Evolutionary conservation across 1,140 invertebrate species (phyloP), one percentile per base, ranked within the genome.

Genomic region (Tribolium madens): DNA sequence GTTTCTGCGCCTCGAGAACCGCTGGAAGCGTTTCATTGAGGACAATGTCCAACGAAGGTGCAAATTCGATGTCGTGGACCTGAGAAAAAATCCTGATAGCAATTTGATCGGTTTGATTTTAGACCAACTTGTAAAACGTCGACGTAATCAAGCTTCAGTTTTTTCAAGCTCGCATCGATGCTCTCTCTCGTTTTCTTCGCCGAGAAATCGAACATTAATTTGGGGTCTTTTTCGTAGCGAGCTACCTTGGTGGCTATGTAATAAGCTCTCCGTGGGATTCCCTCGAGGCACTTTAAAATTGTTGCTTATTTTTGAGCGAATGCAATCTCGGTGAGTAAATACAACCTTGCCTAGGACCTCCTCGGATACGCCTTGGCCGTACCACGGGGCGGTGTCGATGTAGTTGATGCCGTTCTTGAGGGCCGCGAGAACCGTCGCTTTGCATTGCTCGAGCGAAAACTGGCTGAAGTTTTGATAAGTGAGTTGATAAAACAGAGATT

Each of bases 191-290:
- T 93, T 86, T 92, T 92, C 78, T 94, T 90, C 0, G 90, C 87
- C 1, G 93, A 91, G 85, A 97, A 98, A 85, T 99, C 93, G 86
- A 98, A 97, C 92, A 96, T 95, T 60, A 91, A 87, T 31, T 90
- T 88, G 14, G 89, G 89, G 73, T 93, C 89, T 18, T 89, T 86
- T 77, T 93, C 91, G 83, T 97, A 98, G 71, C 96, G 89, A 1
- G 95, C 95, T 36, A 96, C 91, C 89, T 98, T 98, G n/a, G 96
- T 97, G 7, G 91, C 94, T n/a, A 99, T 90, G 83, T 96, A 97
- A 86, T 94, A 98, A 1, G 93, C 89, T 78, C 93, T 80, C 18
- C 97, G 87, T 0, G 96, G 96, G 73, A 97, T 88, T 47, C 87
- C 90, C 85, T 91, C 88, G 0, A 98, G 87, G 2, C 94, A 95